Evolutionary conservation across 2,888 invertebrate species (phyloP), one percentile per base, ranked within the genome.

Genomic region (Balanococcus diminutus): DNA sequence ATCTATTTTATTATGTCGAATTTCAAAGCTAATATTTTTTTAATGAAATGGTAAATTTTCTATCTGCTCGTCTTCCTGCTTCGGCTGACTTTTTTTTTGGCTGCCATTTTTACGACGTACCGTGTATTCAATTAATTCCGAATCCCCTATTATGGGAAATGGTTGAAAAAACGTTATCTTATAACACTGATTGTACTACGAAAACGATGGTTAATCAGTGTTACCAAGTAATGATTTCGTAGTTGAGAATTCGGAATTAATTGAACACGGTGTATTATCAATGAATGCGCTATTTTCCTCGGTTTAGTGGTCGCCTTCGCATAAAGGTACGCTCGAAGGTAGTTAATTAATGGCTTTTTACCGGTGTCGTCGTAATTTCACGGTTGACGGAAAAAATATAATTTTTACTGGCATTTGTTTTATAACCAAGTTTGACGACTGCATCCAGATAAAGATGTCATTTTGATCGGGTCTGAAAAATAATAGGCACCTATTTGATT

Each of bases 1-100:
- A 67, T 67, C 67, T 67, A 67, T 28, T 67, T 67, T 67, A 67
- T 67, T 67, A n/a, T n/a, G 67, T 67, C 67, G 67, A 67, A 31
- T 67, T 67, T 67, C 67, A 28, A 67, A 67, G 67, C 67, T 67
- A 67, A 67, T 67, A 67, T 67, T 67, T 67, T 67, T 67, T 67
- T 67, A 67, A 67, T 67, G 67, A 67, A 67, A 67, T 67, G 28
- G 67, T 67, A 31, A 67, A 67, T 67, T 67, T 67, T 67, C 28
- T 5, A 3, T 9, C 42, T 11, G 11, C 14, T 5, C 14, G 22
- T 22, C 11, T 56, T 22, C 22, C 9, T 22, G 5, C 61, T 61
- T 61, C 22, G 61, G 4, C 28, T 31, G 67, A 28, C 67, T 67
- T 67, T 28, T 67, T 67, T 67, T 67, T 61, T 25, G 61, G 1